These are phyloP conservation scores for Xiphophorus couchianus DNA, from an alignment of 2,113 vertebrate genomes.

Conservation along the genomic window DNA sequence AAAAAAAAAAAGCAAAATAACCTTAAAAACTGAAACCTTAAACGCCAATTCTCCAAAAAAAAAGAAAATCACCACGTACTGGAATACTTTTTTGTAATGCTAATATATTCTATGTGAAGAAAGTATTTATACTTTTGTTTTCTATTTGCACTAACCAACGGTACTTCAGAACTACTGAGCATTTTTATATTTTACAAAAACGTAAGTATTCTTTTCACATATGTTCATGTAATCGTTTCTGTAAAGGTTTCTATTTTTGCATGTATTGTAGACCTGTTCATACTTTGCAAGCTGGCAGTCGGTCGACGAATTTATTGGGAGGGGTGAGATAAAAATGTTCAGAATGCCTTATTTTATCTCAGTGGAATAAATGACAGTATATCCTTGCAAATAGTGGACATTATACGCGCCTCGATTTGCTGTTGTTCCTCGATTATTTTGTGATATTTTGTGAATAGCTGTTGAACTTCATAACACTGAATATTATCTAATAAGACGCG, in stretches of 20 bases:
- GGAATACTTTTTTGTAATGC: slow-evolving; percentile 80
- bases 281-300: slow-evolving; percentile 74
- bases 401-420: not conserved
- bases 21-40: slow-evolving; percentile 53
- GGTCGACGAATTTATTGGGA: slow-evolving; percentile 71
- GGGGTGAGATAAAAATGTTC: slow-evolving; percentile 46
- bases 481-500: too few species aligned
- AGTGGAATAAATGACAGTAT: not conserved
- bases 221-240: too few species aligned
- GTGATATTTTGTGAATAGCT: not conserved
- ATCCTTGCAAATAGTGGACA: not conserved
- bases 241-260: not conserved
- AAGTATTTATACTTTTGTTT: slow-evolving; percentile 80
- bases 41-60: slow-evolving; percentile 66
- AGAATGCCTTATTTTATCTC: not conserved
- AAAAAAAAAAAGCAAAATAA: slow-evolving; percentile 52
- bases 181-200: slow-evolving; percentile 64
- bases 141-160: slow-evolving; percentile 83
- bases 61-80: slow-evolving; percentile 71
- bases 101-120: slow-evolving; percentile 78
- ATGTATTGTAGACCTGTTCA: slow-evolving; percentile 29
- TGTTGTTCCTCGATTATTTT: not conserved
- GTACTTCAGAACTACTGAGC: slow-evolving; percentile 82
- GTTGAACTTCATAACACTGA: too few species aligned
- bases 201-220: slow-evolving; percentile 70